Evolutionary conservation across 2,888 invertebrate species (phyloP), one percentile per base, ranked within the genome.

Genomic region (Meteorus colon): DNA sequence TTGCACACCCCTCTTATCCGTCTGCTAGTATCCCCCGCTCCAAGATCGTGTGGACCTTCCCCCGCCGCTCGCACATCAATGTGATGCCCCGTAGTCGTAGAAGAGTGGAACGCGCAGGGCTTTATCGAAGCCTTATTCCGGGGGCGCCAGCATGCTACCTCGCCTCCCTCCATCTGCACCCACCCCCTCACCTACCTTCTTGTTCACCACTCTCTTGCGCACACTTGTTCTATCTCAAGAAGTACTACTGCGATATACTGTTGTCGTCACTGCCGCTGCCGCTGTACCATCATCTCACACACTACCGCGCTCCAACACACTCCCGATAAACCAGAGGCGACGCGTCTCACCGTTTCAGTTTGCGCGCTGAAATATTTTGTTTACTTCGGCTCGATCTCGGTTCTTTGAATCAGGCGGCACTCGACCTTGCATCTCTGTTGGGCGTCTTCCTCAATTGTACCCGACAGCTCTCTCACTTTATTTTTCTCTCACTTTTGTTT

Each of bases 361-460:
- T 75, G 80, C 78, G 79, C 81, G 83, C 84, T 85, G 83, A 87
- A 88, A 87, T 88, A 88, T 89, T 89, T 89, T 89, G 87, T 89
- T 89, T 88, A 88, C 87, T 84, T 87, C 88, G 84, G 80, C 79
- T 75, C 78, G 78, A 82, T 85, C 83, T 82, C 84, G 85, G 87
- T 88, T 88, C 87, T 88, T 86, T 88, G 88, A 88, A 89, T 89
- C 85, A 85, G 83, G 80, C 81, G 81, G 81, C 79, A 79, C 80
- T 82, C 80, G 81, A 80, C 79, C 82, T 81, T 81, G 80, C 79
- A 78, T 81, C 79, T 81, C 82, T 70, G 77, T 81, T 79, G 82
- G 79, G 81, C 80, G 82, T 82, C 83, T 82, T 82, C 81, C 83
- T 84, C 83, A 82, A 83, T 84, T 82, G 78, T 76, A 70, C 80